phyloP scores from a whole-genome alignment of 2,888 invertebrate species.

The Arctia plantaginis region DNA sequence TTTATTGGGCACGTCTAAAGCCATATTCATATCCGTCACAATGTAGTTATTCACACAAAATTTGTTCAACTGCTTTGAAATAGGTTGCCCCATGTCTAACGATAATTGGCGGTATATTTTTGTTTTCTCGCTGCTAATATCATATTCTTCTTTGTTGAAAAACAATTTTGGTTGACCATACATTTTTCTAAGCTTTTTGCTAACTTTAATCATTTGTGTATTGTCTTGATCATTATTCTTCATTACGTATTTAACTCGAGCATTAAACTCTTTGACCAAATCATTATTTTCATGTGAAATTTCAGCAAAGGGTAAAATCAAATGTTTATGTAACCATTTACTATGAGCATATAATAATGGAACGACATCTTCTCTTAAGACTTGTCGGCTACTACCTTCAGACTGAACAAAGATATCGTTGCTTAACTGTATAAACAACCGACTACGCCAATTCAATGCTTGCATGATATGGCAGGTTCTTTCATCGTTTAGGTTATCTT shows the following conservation, averaged over 20 bases:
- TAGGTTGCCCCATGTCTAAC: constrained; percentile 67
- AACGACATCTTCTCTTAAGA: constrained; percentile 83
- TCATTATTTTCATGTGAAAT: constrained; percentile 50
- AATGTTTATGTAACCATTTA: constrained; percentile 90
- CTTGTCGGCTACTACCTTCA: constrained; percentile 66
- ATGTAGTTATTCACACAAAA: constrained; percentile 51
- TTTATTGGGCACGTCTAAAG: constrained; percentile 67
- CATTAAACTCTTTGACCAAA: constrained; percentile 52
- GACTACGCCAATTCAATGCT: constrained; percentile 84
- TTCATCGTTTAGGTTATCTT: constrained; percentile 65
- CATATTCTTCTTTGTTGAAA: constrained; percentile 64
- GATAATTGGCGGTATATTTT: constrained; percentile 61
- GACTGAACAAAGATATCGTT: constrained; percentile 66
- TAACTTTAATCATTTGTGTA: constrained; percentile 64
- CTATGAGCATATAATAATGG: constrained; percentile 89
- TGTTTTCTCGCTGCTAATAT: constrained; percentile 56
- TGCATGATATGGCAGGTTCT: constrained; percentile 76
- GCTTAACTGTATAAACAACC: constrained; percentile 78
- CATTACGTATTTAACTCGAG: constrained; percentile 49
- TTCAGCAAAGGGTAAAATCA: constrained; percentile 73
- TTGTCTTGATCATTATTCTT: constrained; percentile 59
- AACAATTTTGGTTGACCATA: constrained; percentile 77
- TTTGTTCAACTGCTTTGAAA: constrained; percentile 66
- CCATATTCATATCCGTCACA: constrained; percentile 59
- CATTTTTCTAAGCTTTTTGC: constrained; percentile 75